Conservation (phyloP, 2,797 vertebrate genomes). For the Sebastiscus tertius region DNA sequence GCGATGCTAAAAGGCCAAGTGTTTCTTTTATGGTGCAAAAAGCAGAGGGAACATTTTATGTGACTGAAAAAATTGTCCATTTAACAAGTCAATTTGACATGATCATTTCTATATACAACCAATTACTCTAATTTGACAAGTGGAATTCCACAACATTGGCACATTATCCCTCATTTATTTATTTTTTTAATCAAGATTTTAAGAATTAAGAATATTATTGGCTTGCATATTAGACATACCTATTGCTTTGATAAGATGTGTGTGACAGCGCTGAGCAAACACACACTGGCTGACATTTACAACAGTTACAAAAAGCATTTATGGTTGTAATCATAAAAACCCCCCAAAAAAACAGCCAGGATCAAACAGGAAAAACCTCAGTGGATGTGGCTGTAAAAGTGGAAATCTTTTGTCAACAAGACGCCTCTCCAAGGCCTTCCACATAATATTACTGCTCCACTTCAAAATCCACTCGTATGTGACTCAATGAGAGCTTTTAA, state of each 20-base stretch:
- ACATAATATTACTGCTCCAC: constrained; percentile 11
- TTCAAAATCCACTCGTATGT: constrained; percentile 31
- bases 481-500: constrained; percentile 50
- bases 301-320: constrained; percentile 65
- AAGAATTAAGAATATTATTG: not conserved
- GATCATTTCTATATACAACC: not conserved
- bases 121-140: not conserved
- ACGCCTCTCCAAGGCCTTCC: constrained; percentile 48
- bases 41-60: not conserved
- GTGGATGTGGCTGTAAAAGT: constrained; percentile 60
- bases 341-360: not conserved
- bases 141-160: not conserved
- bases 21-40: not conserved
- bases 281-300: constrained; percentile 63
- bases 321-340: constrained; percentile 68
- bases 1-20: not conserved
- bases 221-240: constrained; percentile 10
- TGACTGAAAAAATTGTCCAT: not conserved
- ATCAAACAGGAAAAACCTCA: constrained; percentile 64
- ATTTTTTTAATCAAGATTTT: not conserved
- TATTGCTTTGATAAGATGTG: constrained; percentile 32
- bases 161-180: not conserved
- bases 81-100: not conserved
- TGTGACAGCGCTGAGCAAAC: constrained; percentile 53
- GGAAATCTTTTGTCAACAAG: constrained; percentile 60